Base-by-base conservation (phyloP, 2,797 vertebrate species). In the Enteromius radiatus region DNA sequence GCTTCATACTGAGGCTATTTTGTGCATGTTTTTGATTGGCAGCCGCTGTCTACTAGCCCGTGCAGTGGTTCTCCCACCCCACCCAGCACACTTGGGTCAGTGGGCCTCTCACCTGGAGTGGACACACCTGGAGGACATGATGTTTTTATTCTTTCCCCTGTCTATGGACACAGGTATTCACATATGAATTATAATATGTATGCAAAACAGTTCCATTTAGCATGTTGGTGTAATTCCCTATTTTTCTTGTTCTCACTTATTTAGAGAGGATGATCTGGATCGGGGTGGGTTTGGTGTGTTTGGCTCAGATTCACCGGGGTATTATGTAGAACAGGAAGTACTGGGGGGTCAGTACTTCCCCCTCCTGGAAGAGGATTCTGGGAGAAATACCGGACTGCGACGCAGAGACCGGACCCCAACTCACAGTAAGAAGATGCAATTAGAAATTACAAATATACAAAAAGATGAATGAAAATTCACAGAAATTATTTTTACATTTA, bases 321-420 rank as follows among this genome's bases (percentile, higher is more conserved):
- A 96, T 92, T 97, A 96, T 88, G 87, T 97, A 86, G 95, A 97
- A 88, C 96, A 96, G 64, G 96, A 97, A 89, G 74, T 84, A 5
- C 52, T 86, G 47, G 96, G 94, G 70, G 95, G 97, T 23, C 96
- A 96, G 89, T 96, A 96, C 88, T 96, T 97, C 90, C 96, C 95
- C 0, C 89, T 98, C 88, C 89, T 97, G 74, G 97, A 98, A 90
- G 95, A 95, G 19, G 96, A 97, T 84, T 89, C 89, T 83, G 92
- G 93, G 64, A 94, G 97, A 89, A 95, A 94, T 59, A 86, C 95
- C 0, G 96, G 96, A 43, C 93, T 97, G 78, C 95, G 97, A 38
- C 94, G 95, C 84, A 93, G 97, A 90, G 96, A 96, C 63, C 98
- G 96, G 91, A 97, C 95, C 68, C 96, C 96, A 45, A 97, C 96